Evolutionary conservation across 2,888 invertebrate species (phyloP).

Genomic region (Epirrita christyi): DNA sequence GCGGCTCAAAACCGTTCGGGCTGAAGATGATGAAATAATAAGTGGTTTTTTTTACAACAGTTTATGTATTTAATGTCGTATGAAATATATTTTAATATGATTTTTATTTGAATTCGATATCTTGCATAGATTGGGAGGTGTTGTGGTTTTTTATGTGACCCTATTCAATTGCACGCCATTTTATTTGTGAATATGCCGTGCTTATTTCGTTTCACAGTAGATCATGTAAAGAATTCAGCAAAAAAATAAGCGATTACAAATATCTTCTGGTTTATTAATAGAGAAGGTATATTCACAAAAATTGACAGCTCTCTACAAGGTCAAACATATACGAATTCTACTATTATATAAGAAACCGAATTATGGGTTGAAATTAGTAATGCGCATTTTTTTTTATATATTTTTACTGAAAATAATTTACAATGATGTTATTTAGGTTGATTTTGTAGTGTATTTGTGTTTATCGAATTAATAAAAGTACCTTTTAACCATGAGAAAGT

Average conservation of each 20-base stretch:
- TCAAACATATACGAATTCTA: conserved; percentile 18
- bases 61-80: too few relatives aligned
- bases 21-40: too few relatives aligned
- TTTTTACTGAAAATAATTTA: conserved; percentile 18
- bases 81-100: too few relatives aligned
- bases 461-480: conserved; percentile 48
- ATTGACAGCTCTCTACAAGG: conserved; percentile 30
- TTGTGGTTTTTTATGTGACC: too few relatives aligned
- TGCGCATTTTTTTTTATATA: conserved; percentile 8
- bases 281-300: conserved; percentile 18
- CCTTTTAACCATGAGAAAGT: conserved; percentile 1
- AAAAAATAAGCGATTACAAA: not conserved
- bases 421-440: conserved; percentile 36
- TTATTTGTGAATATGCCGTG: conserved; percentile 10
- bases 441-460: conserved; percentile 42
- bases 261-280: not conserved
- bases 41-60: too few relatives aligned
- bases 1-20: too few relatives aligned
- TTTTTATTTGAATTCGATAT: too few relatives aligned
- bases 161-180: too few relatives aligned
- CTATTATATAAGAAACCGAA: not conserved
- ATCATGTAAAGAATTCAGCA: not conserved
- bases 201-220: conserved; percentile 1
- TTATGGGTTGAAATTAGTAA: conserved; percentile 6
- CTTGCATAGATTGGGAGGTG: too few relatives aligned